Evolutionary conservation across 2,113 vertebrate genomes (phyloP), one percentile per base, ranked within the genome.

Genomic region (Camarhynchus parvulus): DNA sequence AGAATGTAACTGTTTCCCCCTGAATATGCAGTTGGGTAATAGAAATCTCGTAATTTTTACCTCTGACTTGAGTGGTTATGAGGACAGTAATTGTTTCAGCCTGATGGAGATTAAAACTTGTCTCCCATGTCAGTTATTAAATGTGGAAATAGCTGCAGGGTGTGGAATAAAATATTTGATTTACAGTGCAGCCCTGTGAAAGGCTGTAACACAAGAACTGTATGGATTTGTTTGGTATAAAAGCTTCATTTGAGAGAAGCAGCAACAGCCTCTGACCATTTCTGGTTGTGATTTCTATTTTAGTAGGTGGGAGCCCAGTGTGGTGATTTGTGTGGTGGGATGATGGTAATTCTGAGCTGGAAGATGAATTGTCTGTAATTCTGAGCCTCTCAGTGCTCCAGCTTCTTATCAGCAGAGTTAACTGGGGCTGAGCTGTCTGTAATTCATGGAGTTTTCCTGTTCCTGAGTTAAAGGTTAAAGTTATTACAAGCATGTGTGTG

Each of bases 51-150:
- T 91, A 77, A 79, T 78, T 97, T 94, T 89, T 93, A 92, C 75
- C 81, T 84, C 23, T 83, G 83, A 87, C 89, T 95, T 35, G 86
- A 67, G 66, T 58, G 86, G 76, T 90, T 95, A 74, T 88, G 78
- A 63, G 68, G 85, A 83, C 75, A 83, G 92, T 96, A 91, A 95
- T 95, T 96, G 86, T 88, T 96, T 91, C 90, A 92, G 84, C 41
- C 61, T 92, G 58, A 90, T 75, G 77, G 92, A 94, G 94, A 90
- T 97, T 95, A 97, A 96, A 97, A 59, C 85, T 94, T 77, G 62
- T 95, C 95, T 97, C 94, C 87, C 88, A 76, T 90, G 76, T 97
- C 91, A 94, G 89, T 93, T 95, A 83, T 92, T 97, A 96, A 97
- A 90, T 72, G 66, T 92, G 66, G 93, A 90, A 95, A 87, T 96